A percentile compares a stretch with the other conserved stretches of the same genome.
These are phyloP conservation scores for Salvelinus sp. DNA, from an alignment of 2,113 vertebrate genomes.

Conservation along the genomic window DNA sequence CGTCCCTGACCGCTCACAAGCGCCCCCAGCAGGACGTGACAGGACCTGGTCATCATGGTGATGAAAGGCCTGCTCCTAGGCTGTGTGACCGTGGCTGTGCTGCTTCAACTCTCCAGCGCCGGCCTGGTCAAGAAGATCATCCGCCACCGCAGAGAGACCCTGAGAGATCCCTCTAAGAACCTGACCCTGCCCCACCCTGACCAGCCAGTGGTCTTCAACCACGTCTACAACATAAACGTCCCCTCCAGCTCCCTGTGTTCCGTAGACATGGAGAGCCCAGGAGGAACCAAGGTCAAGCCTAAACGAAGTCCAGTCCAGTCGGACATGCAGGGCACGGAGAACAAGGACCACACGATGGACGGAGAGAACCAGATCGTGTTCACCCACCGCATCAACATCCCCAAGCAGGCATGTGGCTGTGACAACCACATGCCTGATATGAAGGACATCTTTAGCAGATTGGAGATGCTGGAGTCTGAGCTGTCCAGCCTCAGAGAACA, in stretches of 20 bases:
- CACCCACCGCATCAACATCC: conserved; percentile 96
- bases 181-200: conserved; percentile 84
- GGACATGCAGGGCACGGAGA: conserved; percentile 79
- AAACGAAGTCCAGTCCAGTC: conserved; percentile 56
- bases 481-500: conserved; percentile 91
- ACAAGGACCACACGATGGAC: conserved; percentile 79
- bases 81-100: conserved; percentile 66
- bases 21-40: conserved; percentile 14
- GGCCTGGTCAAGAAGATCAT: conserved; percentile 90
- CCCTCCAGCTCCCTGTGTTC: conserved; percentile 88
- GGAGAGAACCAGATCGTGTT: conserved; percentile 96
- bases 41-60: conserved; percentile 72
- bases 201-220: conserved; percentile 94
- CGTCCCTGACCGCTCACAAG: background rate
- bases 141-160: conserved; percentile 81
- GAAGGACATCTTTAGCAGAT: conserved; percentile 89
- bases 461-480: conserved; percentile 91
- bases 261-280: conserved; percentile 86
- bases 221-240: conserved; percentile 96
- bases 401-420: conserved; percentile 89
- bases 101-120: conserved; percentile 69
- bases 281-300: conserved; percentile 69
- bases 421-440: conserved; percentile 84
- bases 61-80: conserved; percentile 65
- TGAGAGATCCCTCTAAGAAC: conserved; percentile 78